These are phyloP conservation scores for Ophioderma brevispina DNA, from an alignment of 35 echinoderm and acorn worm species.

Conservation along the genomic window DNA sequence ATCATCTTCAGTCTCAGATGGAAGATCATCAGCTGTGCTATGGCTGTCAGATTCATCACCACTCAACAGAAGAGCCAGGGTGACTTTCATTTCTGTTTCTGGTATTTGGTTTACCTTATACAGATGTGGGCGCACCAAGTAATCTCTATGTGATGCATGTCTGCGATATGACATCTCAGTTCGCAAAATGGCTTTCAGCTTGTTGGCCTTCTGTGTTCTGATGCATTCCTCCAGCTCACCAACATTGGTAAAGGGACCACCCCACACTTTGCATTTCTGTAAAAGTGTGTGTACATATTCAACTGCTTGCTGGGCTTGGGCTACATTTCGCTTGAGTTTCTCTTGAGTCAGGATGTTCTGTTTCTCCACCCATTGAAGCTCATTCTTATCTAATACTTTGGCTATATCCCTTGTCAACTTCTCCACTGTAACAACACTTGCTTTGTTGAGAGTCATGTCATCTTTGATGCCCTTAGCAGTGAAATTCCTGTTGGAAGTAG, in stretches of 20 bases:
- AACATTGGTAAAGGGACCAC: neutral
- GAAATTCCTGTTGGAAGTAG: conserved; percentile 22
- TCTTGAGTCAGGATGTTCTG: conserved; percentile 12
- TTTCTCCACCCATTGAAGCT: neutral
- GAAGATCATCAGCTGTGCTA: too few species aligned
- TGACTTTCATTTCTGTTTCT: neutral
- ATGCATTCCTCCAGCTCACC: neutral
- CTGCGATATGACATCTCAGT: neutral
- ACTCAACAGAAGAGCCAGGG: too few species aligned
- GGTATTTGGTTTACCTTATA: conserved; percentile 16
- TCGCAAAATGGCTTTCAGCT: neutral
- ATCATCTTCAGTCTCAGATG: too few species aligned
- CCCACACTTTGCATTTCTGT: conserved; percentile 2
- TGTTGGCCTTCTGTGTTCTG: too few species aligned
- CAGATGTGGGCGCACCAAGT: conserved; percentile 8
- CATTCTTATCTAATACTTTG: neutral
- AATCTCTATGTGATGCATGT: neutral
- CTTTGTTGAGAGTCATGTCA: conserved; percentile 22
- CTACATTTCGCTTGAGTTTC: neutral
- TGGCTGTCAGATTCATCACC: too few species aligned
- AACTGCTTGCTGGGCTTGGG: neutral
- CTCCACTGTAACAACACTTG: neutral
- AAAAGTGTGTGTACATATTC: neutral
- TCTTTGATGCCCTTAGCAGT: conserved; percentile 27
- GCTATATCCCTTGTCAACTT: neutral